Evolutionary conservation across 2,797 vertebrate species (phyloP), one percentile per base, ranked within the genome.

Genomic region (Toxotes lorentzi): DNA sequence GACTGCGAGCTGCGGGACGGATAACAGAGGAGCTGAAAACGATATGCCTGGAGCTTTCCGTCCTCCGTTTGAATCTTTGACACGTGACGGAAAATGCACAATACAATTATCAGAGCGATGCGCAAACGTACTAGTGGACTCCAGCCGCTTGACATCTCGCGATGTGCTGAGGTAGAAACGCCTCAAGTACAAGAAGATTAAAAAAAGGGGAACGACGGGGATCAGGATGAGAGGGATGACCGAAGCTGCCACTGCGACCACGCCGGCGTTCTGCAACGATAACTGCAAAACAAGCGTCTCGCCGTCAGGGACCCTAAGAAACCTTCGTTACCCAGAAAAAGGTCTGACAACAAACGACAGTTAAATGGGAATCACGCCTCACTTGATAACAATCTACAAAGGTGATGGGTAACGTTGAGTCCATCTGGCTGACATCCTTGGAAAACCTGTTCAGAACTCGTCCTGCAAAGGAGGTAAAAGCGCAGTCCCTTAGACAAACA

Each of bases 301-400:
- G 19, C 10, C 5, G 7, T 53, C 11, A 68, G 23, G 16, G 45
- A 43, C 0, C 40, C 14, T 30, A 4, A 30, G 27, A 30, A 30
- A 30, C 27, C 4, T 30, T 30, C 4, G 27, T 30, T 30, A 30
- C 27, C 27, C 27, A 30, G 3, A 35, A 35, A 35, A 35, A 35
- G 6, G 35, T 35, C 35, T 35, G 35, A 35, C 7, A 35, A 9
- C 35, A 35, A 35, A 35, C 7, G 9, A 35, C 35, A 35, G 35
- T 35, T 7, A 35, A 41, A 41, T 41, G 40, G 38, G 13, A 35
- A 14, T 17, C 4, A 17, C 13, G 14, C 23, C 51, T 95, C 92
- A 97, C 97, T 94, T 97, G 96, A 70, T 95, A 50, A 0, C 97
- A 97, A 86, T 97, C 96, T 85, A 97, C 86, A 92, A 96, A 95